Evolutionary conservation across 1,140 invertebrate species (phyloP).

Genomic region (Bombus superbus): DNA sequence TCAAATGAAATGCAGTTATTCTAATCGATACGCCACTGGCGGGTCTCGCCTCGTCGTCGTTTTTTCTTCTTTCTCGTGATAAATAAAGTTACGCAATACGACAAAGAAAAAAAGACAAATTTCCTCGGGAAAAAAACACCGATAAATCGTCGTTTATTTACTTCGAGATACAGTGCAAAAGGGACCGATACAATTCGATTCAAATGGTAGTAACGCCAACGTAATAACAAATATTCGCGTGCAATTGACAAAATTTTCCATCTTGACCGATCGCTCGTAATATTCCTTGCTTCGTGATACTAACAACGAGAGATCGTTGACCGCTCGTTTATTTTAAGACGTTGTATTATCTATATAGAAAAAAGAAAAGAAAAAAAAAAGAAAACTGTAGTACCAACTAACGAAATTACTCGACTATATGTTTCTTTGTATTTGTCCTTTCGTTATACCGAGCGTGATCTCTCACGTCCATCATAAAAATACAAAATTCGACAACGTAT

Average conservation of each 20-base stretch:
- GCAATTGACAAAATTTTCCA: not conserved
- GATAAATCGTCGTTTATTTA: too few species aligned
- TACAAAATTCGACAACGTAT: not conserved
- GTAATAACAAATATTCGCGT: not conserved
- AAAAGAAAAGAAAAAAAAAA: too few species aligned
- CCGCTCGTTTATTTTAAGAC: not conserved
- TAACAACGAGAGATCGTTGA: not conserved
- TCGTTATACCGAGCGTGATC: not conserved
- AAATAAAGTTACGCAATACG: not conserved
- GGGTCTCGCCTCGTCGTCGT: not conserved
- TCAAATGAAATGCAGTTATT: conserved; percentile 38
- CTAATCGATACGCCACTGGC: not conserved
- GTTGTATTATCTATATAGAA: not conserved
- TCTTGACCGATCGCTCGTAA: too few species aligned
- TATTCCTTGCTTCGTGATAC: not conserved
- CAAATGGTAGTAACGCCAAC: too few species aligned
- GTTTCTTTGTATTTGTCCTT: not conserved
- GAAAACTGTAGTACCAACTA: too few species aligned
- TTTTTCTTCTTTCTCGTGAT: not conserved
- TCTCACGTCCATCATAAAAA: not conserved
- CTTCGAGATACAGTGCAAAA: too few species aligned
- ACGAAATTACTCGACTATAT: too few species aligned
- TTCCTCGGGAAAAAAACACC: too few species aligned
- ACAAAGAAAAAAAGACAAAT: not conserved
- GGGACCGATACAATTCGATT: too few species aligned